Base-by-base conservation (phyloP, 2,888 invertebrate genomes). In the Leptinotarsa rubiginosa region DNA sequence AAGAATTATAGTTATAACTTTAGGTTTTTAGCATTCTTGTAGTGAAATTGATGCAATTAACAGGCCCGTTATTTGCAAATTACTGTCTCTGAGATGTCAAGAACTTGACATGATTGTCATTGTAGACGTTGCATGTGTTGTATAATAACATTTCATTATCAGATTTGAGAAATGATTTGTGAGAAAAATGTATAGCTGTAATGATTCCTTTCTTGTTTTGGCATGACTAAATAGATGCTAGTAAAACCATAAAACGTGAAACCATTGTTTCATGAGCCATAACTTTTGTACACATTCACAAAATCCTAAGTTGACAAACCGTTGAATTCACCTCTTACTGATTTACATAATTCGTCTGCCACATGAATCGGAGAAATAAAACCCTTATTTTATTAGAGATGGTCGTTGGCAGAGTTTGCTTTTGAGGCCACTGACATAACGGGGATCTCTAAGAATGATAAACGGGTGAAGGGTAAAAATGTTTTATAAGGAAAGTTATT, bases 401-500 rank as follows among this genome's bases (percentile, higher is more conserved):
- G 25, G 62, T 62, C 41, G 41, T 62, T 62, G 62, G 10, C 62
- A 62, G 16, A 62, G 41, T n/a, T 62, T 31, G 41, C n/a, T 31
- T 62, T n/a, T 62, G 25, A n/a, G 16, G 62, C 62, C 41, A 62
- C 62, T n/a, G 62, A 25, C 62, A 62, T 16, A 62, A 7, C 49
- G 16, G 59, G 64, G 62, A 73, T 70, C 50, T 41, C 47, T 65
- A 59, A 74, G 54, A 71, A 74, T 69, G 66, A 74, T 70, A 74
- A 59, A 70, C 59, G 59, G 18, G 70, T 66, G 65, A 54, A 49
- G 31, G 66, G 70, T 18, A 70, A 73, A 69, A 73, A 65, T 73
- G 65, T 73, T 65, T 69, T 68, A 65, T 64, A 70, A 56, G 70
- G 25, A 69, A 73, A 70, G 65, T 73, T 73, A 73, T 73, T 73